Conservation (phyloP, 2,113 vertebrate genomes). For the Hemiscyllium ocellatum region DNA sequence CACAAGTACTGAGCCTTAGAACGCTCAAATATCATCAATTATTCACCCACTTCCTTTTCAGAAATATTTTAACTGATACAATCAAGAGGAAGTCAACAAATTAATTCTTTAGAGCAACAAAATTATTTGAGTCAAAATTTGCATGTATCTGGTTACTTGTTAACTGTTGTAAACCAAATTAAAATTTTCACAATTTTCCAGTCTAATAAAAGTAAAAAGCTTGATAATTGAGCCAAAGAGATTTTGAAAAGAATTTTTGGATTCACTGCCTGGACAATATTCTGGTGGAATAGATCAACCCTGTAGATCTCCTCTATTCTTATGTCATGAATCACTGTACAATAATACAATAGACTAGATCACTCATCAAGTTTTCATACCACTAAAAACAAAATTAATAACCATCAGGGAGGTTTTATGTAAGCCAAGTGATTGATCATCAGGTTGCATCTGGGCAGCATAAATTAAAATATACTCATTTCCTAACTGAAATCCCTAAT, state of each 20-base stretch:
- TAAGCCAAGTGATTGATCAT: not conserved
- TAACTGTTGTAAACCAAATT: not conserved
- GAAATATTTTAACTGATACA: not conserved
- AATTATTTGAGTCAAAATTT: not conserved
- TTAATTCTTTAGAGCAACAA: not conserved
- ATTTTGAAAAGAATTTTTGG: not conserved
- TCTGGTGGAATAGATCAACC: not conserved
- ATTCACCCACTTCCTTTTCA: not conserved
- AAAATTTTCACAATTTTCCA: not conserved
- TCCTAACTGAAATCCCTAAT: not conserved
- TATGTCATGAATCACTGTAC: not conserved
- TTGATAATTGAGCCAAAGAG: not conserved
- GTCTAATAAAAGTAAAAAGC: not conserved
- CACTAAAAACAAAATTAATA: not conserved
- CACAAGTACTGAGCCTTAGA: not conserved
- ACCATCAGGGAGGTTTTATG: not conserved
- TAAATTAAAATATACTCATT: not conserved
- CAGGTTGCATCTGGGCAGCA: not conserved
- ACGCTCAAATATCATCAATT: not conserved
- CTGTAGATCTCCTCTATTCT: not conserved
- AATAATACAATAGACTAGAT: not conserved
- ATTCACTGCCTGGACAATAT: not conserved
- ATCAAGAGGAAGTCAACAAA: not conserved
- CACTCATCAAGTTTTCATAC: not conserved
- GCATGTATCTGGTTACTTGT: not conserved